Conservation (phyloP, 2,797 vertebrate species). For the Lepidocolaptes lacrymiger region DNA sequence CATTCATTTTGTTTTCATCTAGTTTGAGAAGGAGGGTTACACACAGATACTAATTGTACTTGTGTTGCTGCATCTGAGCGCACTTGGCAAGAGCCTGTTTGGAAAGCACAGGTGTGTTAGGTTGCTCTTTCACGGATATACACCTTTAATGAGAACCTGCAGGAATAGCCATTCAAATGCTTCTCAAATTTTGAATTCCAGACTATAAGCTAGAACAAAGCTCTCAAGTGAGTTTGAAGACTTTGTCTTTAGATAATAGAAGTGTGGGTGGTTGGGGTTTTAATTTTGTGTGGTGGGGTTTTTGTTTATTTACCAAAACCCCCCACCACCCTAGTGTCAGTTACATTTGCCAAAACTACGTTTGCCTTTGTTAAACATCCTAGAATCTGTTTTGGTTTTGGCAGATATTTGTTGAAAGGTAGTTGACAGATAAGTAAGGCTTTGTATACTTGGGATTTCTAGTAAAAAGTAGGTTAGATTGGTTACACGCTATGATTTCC, state of each 20-base stretch:
- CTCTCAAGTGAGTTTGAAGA: neutral
- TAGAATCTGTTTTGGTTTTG: neutral
- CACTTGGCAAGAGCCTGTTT: neutral
- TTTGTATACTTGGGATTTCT: neutral
- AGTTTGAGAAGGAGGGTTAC: neutral
- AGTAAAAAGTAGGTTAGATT: neutral
- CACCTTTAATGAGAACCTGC: neutral
- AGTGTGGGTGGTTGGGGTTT: neutral
- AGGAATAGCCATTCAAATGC: neutral
- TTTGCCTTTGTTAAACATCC: constrained; percentile 12
- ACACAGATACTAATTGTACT: neutral
- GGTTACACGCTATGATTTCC: neutral
- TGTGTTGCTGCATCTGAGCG: neutral
- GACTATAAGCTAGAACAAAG: neutral
- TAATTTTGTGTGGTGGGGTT: neutral
- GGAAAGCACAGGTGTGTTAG: neutral
- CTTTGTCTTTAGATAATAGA: neutral
- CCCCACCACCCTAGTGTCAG: neutral
- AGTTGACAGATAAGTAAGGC: neutral
- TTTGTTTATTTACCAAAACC: neutral
- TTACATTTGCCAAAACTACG: neutral
- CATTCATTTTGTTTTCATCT: neutral
- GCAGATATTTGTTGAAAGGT: neutral
- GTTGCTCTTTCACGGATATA: neutral
- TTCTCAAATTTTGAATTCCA: neutral